Percentiles rank a stretch among this genome's conserved stretches.
Evolutionary conservation across 2,888 invertebrate genomes (phyloP).

Genomic region (Ectropis crepuscularia): DNA sequence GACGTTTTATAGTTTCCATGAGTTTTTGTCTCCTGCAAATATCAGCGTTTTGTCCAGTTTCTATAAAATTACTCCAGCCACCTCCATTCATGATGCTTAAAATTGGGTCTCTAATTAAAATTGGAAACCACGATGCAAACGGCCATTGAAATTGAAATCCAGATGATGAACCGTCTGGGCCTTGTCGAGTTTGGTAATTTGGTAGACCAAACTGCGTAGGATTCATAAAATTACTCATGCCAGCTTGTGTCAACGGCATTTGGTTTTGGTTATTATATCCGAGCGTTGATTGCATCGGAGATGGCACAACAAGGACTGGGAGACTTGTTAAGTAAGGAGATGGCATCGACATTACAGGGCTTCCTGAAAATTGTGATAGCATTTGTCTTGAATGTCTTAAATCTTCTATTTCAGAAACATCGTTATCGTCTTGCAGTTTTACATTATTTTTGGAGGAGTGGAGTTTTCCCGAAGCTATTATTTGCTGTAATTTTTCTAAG

Average conservation of each 20-base stretch:
- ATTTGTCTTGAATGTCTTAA: constrained; percentile 52
- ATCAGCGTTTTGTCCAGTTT: constrained; percentile 85
- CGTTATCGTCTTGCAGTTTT: constrained; percentile 51
- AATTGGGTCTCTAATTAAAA: constrained; percentile 84
- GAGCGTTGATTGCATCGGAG: constrained; percentile 40
- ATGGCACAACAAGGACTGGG: constrained; percentile 66
- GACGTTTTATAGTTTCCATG: constrained; percentile 30
- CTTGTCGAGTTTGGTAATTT: constrained; percentile 53
- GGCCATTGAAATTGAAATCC: constrained; percentile 76
- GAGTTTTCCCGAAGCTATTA: constrained; percentile 68
- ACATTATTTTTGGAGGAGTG: constrained; percentile 48
- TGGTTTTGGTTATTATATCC: constrained; percentile 50
- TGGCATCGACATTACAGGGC: constrained; percentile 42
- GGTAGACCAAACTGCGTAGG: constrained; percentile 43
- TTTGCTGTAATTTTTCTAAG: constrained; percentile 69
- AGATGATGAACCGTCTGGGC: constrained; percentile 51
- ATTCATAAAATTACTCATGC: constrained; percentile 44
- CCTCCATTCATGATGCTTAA: constrained; percentile 78
- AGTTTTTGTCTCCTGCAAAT: constrained; percentile 76
- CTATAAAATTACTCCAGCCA: constrained; percentile 82
- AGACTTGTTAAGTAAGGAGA: constrained; percentile 65
- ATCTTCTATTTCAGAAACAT: constrained; percentile 45
- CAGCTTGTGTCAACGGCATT: constrained; percentile 42
- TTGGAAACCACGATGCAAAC: constrained; percentile 81
- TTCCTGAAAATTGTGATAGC: constrained; percentile 38